Evolutionary conservation across 2,113 vertebrate species (phyloP), one percentile per base, ranked within the genome.

Genomic region (Elephas maximus): DNA sequence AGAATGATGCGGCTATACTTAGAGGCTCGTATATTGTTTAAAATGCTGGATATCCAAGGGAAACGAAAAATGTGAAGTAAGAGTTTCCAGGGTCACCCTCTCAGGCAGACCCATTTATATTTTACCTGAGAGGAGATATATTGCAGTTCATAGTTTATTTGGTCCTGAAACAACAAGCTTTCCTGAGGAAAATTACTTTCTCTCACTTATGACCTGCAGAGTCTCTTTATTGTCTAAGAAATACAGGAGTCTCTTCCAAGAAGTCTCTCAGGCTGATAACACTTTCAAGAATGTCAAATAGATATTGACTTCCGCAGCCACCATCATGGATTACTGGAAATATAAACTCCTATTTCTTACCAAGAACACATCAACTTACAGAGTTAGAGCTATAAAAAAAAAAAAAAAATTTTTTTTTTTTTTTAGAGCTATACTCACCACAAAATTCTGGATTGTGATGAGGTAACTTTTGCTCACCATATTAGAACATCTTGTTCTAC

Each of bases 201-300:
- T 85, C 80, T 60, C 30, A 18, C 51, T 60, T n/a, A 26, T 60
- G 28, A 71, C 63, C 92, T 60, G 14, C 37, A 78, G 45, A 93
- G 73, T 86, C 82, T 92, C 44, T 51, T 78, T 88, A 48, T 60
- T 28, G 26, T 74, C 77, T 82, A 74, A 82, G 77, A 74, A 94
- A 57, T 11, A 17, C 18, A 57, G 9, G 15, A 53, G 33, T 62
- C 41, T 30, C 30, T 62, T 63, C 69, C 78, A 41, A 53, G 53
- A 89, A 41, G 20, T 63, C 76, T 63, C 63, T 88, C 92, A 88
- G 65, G 5, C 76, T 41, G 23, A 23, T 62, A 17, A 62, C 51
- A 81, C 20, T 63, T 62, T 30, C 84, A 80, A 26, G 24, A 81
- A 81, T 73, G 15, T 60, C 65, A 73, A 45, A 63, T 48, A 62